phyloP scores from a whole-genome alignment of 2,797 vertebrate genomes.

The Hylomyscus alleni region DNA sequence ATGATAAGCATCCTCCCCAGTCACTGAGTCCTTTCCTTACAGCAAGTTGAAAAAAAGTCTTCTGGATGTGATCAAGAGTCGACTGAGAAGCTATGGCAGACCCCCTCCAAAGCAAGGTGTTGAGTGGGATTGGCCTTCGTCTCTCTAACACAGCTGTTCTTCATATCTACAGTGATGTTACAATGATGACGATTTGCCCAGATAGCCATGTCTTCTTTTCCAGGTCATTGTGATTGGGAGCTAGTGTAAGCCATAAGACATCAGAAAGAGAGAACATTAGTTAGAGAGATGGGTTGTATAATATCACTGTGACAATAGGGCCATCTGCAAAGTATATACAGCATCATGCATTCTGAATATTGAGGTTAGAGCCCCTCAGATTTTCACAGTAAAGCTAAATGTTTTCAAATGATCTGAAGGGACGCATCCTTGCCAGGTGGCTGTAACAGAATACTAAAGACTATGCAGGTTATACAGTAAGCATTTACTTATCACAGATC shows the following conservation, averaged over 20 bases:
- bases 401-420: slow-evolving; percentile 53
- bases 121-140: neutral
- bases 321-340: slow-evolving; percentile 16
- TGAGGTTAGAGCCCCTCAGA: slow-evolving; percentile 48
- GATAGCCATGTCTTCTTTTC: neutral
- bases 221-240: neutral
- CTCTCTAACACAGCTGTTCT: neutral
- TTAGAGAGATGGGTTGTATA: neutral
- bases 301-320: neutral
- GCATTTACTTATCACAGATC: neutral
- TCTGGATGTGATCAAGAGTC: neutral
- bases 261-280: slow-evolving; percentile 32
- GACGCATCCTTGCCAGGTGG: neutral
- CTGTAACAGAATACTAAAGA: neutral
- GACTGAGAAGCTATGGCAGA: neutral
- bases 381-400: slow-evolving; percentile 58
- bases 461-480: neutral
- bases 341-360: slow-evolving; percentile 33
- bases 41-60: neutral
- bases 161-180: neutral
- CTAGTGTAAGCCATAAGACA: neutral
- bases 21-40: neutral
- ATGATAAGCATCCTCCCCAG: neutral
- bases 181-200: neutral
- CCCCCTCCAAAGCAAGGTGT: neutral